These are phyloP conservation scores for Salvelinus fontinalis DNA, from an alignment of 2,113 vertebrate species.

Conservation along the genomic window DNA sequence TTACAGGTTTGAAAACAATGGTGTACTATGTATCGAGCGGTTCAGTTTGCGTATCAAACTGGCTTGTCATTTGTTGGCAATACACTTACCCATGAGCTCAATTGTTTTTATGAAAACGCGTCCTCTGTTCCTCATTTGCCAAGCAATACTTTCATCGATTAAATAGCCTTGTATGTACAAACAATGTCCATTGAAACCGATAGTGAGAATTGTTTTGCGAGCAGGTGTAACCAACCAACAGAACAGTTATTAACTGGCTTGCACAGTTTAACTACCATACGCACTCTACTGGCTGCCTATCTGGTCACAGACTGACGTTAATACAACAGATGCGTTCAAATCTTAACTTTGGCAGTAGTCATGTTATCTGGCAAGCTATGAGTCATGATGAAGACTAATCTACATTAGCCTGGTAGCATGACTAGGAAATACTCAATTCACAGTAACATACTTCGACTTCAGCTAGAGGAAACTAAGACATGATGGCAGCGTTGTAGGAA, in stretches of 20 bases:
- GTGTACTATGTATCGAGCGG: background rate
- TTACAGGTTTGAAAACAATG: background rate
- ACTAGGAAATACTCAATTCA: background rate
- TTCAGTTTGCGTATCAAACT: background rate
- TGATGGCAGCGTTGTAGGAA: background rate
- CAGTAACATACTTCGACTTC: background rate
- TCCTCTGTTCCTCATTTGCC: background rate
- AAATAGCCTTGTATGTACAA: background rate
- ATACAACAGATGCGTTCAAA: background rate
- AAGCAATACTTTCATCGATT: background rate
- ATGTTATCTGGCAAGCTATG: background rate
- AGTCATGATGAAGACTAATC: too few relatives aligned
- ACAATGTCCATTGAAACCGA: background rate
- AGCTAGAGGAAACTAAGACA: background rate
- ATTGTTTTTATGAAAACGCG: background rate
- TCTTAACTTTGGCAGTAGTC: conserved; percentile 7
- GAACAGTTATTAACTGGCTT: background rate
- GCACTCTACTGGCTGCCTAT: background rate
- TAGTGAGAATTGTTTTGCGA: background rate
- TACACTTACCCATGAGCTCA: conserved; percentile 10
- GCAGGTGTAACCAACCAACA: background rate
- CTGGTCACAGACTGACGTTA: background rate
- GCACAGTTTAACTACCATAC: background rate
- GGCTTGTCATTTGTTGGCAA: background rate
- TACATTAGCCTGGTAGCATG: too few relatives aligned